Evolutionary conservation across 2,113 vertebrate species (phyloP), one percentile per base, ranked within the genome.

Genomic region (Cinclus mexicanus): DNA sequence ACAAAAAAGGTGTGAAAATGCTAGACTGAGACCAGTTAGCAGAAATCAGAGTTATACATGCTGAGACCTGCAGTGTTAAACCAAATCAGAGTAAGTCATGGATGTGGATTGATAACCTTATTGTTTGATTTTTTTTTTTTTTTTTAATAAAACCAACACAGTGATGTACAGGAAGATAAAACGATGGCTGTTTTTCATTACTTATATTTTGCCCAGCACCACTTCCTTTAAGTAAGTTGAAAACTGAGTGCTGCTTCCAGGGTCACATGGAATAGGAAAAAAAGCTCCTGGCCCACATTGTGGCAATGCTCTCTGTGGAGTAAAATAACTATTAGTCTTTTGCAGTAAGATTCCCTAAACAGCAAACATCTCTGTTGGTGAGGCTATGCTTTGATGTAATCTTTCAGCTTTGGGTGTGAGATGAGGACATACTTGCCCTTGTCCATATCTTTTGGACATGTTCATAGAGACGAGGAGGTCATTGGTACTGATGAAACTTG

Each of bases 1-100:
- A 97, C 96, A 98, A 97, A 97, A 96, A 95, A 98, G 98, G 98
- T 98, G 98, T 98, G 98, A 99, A 98, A 98, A 98, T 97, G 95
- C 95, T 93, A 98, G 98, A 96, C 97, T 97, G 98, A 97, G 98
- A 98, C 97, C 98, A 98, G 98, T 98, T 98, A 98, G 98, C 98
- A 98, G 98, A 98, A 98, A 98, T 98, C 98, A 98, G 97, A 96
- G 95, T 97, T 86, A 89, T 88, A 97, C 98, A 98, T 98, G 98
- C 96, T 97, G 90, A 76, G 98, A 98, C 99, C 96, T 99, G 99
- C 96, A 93, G 89, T 91, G 92, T 95, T 96, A 89, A 95, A 94
- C 95, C 96, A 98, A 91, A 98, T 97, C 95, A 95, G 97, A 98
- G 98, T 97, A 97, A 97, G 96, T 96, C 91, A 95, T 79, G 97